Evolutionary conservation across 2,797 vertebrate species (phyloP).

Genomic region (Parotocinclus haroldoi): DNA sequence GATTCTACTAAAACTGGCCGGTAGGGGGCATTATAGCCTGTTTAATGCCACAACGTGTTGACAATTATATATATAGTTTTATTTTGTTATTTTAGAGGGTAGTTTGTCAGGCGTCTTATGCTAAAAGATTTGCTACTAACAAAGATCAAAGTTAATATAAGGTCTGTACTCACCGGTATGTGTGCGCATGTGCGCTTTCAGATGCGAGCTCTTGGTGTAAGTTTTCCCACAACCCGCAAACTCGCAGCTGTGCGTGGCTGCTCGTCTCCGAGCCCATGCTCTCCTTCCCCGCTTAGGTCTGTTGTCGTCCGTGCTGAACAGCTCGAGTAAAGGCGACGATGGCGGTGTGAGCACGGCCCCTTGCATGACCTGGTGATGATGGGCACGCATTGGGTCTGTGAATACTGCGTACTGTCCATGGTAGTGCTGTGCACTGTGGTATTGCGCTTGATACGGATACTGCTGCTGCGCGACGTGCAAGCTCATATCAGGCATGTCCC

Average conservation of each 20-base stretch:
- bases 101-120: no score
- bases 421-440: constrained; percentile 66
- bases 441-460: constrained; percentile 62
- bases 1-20: no score
- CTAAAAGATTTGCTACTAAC: no score
- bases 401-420: constrained; percentile 78
- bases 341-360: constrained; percentile 84
- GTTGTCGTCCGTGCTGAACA: constrained; percentile 74
- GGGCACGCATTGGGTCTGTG: constrained; percentile 68
- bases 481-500: constrained; percentile 33
- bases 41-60: no score
- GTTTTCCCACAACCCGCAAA: constrained; percentile 90
- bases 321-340: constrained; percentile 82
- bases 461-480: constrained; percentile 41
- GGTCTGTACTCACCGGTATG: constrained; percentile 77
- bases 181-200: constrained; percentile 91
- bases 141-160: no score
- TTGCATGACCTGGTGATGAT: constrained; percentile 67
- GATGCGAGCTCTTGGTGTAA: constrained; percentile 91
- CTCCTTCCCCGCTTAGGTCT: constrained; percentile 83
- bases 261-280: constrained; percentile 85
- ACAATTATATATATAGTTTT: no score
- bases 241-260: constrained; percentile 90
- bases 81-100: no score
- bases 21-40: no score